Evolutionary conservation across 2,888 invertebrate genomes (phyloP).

Genomic region (Lasioglossum lativentre): DNA sequence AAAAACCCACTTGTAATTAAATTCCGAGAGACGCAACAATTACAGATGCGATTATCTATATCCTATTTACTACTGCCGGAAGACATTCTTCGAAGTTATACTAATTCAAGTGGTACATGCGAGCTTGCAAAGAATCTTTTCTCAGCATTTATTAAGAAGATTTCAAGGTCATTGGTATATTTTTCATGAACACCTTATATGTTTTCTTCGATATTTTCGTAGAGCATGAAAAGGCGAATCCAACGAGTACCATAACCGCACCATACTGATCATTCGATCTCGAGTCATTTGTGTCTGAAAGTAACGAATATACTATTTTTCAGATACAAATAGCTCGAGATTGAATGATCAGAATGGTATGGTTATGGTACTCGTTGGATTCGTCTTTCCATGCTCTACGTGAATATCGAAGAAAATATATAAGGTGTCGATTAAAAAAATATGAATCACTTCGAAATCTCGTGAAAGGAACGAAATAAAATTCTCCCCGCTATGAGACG

Average conservation of each 20-base stretch:
- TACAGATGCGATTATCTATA: not conserved
- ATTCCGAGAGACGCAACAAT: not conserved
- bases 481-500: no score
- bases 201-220: not conserved
- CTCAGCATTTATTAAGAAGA: no score
- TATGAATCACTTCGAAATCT: not conserved
- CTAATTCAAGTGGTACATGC: no score
- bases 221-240: not conserved
- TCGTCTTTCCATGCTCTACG: not conserved
- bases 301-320: not conserved
- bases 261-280: not conserved
- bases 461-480: no score
- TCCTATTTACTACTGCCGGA: not conserved
- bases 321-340: not conserved
- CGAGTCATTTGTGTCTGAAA: not conserved
- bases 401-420: not conserved
- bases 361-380: not conserved
- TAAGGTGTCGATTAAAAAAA: not conserved
- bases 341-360: no score
- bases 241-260: not conserved
- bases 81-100: no score
- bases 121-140: no score
- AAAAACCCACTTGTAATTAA: not conserved
- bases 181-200: not conserved
- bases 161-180: not conserved